Evolutionary conservation across 2,113 vertebrate species (phyloP).

Genomic region (Bungarus multicinctus): DNA sequence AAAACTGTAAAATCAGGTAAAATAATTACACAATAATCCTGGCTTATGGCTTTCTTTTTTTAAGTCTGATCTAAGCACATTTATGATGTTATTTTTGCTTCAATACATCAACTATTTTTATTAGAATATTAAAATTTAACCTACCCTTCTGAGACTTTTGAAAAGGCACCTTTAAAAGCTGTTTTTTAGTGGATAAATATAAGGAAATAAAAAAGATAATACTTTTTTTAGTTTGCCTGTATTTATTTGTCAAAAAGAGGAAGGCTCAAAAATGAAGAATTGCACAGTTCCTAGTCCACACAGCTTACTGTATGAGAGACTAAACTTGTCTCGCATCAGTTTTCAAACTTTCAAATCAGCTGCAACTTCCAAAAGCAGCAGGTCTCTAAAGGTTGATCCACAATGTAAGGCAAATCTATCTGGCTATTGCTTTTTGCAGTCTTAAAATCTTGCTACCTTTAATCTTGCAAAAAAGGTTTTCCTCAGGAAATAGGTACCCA

Average conservation of each 20-base stretch:
- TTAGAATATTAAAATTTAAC: background rate
- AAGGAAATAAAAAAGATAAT: background rate
- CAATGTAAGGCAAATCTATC: background rate
- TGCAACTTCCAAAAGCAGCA: background rate
- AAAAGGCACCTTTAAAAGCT: background rate
- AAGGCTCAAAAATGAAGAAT: background rate
- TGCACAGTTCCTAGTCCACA: background rate
- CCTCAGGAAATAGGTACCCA: background rate
- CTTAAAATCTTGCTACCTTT: conserved; percentile 2
- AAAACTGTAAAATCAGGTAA: background rate
- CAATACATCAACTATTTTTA: background rate
- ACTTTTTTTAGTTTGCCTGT: background rate
- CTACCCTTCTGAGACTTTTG: background rate
- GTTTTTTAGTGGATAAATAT: background rate
- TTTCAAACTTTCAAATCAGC: background rate
- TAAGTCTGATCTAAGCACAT: background rate
- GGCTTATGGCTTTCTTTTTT: background rate
- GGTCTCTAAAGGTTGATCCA: background rate
- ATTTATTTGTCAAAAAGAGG: background rate
- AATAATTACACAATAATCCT: background rate
- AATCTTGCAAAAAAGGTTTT: background rate
- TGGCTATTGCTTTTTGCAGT: background rate
- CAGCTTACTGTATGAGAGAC: background rate
- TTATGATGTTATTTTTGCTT: background rate
- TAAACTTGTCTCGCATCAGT: background rate